A percentile compares a stretch with the other conserved stretches of the same genome.
phyloP scores from a whole-genome alignment of 2,888 invertebrate genomes.

The Salticus scenicus region DNA sequence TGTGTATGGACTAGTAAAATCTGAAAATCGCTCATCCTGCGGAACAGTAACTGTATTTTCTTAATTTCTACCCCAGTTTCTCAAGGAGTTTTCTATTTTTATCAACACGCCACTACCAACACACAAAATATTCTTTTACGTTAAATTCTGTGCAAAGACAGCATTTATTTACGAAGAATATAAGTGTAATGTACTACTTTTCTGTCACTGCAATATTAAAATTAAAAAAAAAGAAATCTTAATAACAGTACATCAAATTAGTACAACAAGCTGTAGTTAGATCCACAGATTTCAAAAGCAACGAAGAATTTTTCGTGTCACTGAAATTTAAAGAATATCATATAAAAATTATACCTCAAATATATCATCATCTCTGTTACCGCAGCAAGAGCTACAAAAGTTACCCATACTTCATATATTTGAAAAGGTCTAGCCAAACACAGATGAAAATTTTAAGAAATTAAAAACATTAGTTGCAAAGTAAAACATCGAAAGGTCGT shows the following conservation, averaged over 20 bases:
- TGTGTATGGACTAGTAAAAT: too few relatives aligned
- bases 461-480: background rate
- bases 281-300: background rate
- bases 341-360: constrained; percentile 29
- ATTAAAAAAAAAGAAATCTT: background rate
- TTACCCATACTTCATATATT: constrained; percentile 28
- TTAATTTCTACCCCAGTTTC: too few relatives aligned
- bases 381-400: constrained; percentile 49
- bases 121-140: too few relatives aligned
- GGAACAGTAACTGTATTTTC: too few relatives aligned
- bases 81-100: too few relatives aligned
- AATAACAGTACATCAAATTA: background rate
- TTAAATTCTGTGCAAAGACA: too few relatives aligned
- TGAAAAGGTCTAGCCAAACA: background rate
- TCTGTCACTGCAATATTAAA: background rate
- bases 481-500: constrained; percentile 23
- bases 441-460: background rate
- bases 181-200: too few relatives aligned
- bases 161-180: too few relatives aligned
- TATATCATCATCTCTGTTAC: constrained; percentile 54
- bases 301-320: too few relatives aligned
- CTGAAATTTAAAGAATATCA: too few relatives aligned
- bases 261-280: background rate
- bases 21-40: too few relatives aligned
- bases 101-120: too few relatives aligned